These are phyloP conservation scores for Torymus tubicola DNA, from an alignment of 2,888 invertebrate genomes.

Conservation along the genomic window DNA sequence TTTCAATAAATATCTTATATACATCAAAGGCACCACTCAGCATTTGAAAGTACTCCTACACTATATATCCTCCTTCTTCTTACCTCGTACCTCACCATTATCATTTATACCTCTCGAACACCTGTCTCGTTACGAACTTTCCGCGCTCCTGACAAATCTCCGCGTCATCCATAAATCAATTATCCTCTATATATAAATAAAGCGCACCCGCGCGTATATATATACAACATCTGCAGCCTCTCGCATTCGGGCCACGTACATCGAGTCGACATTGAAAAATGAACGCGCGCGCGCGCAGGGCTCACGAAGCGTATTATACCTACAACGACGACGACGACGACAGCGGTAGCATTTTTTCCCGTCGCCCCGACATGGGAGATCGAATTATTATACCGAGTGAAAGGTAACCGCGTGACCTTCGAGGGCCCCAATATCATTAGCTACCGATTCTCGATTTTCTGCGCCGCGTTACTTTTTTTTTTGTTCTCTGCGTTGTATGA, in stretches of 20 bases:
- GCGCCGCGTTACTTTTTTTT: neutral
- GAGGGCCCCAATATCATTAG: slow-evolving; percentile 18
- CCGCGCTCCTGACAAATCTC: neutral
- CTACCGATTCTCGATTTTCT: slow-evolving; percentile 21
- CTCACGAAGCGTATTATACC: slow-evolving; percentile 9
- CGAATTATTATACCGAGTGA: slow-evolving; percentile 31
- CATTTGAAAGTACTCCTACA: no score
- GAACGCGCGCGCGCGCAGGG: neutral
- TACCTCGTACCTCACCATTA: no score
- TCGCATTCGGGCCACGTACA: slow-evolving; percentile 30
- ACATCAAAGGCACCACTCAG: no score
- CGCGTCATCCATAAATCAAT: slow-evolving; percentile 30
- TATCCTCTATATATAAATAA: neutral
- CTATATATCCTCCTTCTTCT: no score
- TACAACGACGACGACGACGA: slow-evolving; percentile 31
- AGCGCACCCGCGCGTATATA: neutral
- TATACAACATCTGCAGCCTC: neutral
- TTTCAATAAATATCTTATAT: no score
- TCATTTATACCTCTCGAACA: no score
- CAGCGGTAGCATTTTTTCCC: neutral
- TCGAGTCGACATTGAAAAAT: slow-evolving; percentile 41
- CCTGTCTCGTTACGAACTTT: neutral
- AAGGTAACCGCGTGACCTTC: slow-evolving; percentile 41
- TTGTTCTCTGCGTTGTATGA: neutral
- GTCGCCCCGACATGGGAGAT: neutral